Conservation (phyloP, 2,113 vertebrate genomes). For the Protomyctophum bolini region DNA sequence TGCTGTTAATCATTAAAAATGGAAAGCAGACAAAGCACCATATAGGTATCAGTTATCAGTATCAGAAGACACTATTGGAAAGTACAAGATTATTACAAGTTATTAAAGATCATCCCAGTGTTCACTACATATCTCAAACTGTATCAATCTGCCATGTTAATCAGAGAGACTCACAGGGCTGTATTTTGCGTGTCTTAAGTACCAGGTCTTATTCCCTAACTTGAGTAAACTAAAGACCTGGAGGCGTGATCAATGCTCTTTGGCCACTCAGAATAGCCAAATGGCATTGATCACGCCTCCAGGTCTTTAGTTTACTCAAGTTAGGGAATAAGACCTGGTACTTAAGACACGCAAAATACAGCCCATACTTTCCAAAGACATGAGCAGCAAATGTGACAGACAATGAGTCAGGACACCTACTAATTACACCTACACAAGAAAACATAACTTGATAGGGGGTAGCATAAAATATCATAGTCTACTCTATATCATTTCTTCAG, state of each 20-base stretch:
- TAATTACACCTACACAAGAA: too few species aligned
- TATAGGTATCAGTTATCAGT: not conserved
- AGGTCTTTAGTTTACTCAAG: too few species aligned
- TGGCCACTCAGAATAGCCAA: too few species aligned
- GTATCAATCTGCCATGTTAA: slow-evolving; percentile 11
- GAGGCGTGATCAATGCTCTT: too few species aligned
- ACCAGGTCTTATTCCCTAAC: too few species aligned
- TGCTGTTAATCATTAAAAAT: not conserved
- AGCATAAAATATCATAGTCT: not conserved
- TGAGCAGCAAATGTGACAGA: not conserved
- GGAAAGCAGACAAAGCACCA: not conserved
- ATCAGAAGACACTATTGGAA: not conserved
- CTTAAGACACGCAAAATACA: too few species aligned
- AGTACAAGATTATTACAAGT: not conserved
- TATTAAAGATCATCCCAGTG: slow-evolving; percentile 37
- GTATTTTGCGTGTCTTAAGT: too few species aligned
- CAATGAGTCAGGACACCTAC: not conserved
- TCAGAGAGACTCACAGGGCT: slow-evolving; percentile 11
- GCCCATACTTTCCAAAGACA: slow-evolving; percentile 9
- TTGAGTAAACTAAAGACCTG: too few species aligned
- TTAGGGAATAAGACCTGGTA: too few species aligned
- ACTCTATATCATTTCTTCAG: too few species aligned
- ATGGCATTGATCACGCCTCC: too few species aligned
- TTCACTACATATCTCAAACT: slow-evolving; percentile 3
- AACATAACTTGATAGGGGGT: not conserved